A percentile compares a stretch with the other conserved stretches of the same genome.
These are phyloP conservation scores for Rhagophthalmus giganteus DNA, from an alignment of 2,888 invertebrate genomes.

Conservation along the genomic window DNA sequence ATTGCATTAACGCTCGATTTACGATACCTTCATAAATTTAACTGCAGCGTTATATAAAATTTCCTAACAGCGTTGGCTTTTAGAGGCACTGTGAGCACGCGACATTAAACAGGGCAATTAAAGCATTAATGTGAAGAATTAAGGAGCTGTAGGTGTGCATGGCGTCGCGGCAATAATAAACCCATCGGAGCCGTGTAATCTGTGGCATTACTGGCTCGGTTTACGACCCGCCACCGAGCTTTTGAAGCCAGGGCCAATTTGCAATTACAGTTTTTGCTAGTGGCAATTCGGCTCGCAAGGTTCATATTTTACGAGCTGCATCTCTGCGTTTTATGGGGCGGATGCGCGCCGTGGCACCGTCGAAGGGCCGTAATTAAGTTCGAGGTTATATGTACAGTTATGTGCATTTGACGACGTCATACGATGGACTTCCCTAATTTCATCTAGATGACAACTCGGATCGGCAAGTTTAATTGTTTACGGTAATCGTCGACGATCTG, in stretches of 20 bases:
- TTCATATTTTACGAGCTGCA: slow-evolving; percentile 50
- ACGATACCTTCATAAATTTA: slow-evolving; percentile 25
- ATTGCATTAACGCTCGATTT: slow-evolving; percentile 18
- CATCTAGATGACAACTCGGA: too few relatives aligned
- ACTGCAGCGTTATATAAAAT: slow-evolving; percentile 25
- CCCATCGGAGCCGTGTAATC: slow-evolving; percentile 43
- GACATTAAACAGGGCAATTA: slow-evolving; percentile 32
- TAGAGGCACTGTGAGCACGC: slow-evolving; percentile 21
- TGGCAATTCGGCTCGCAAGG: slow-evolving; percentile 42
- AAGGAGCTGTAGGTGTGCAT: slow-evolving; percentile 33
- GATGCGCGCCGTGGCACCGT: slow-evolving; percentile 17
- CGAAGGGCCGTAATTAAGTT: slow-evolving; percentile 43
- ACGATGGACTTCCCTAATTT: too few relatives aligned
- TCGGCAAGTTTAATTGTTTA: too few relatives aligned
- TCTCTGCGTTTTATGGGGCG: slow-evolving; percentile 46
- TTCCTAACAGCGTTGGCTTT: slow-evolving; percentile 17
- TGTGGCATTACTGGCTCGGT: slow-evolving; percentile 42
- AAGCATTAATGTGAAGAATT: slow-evolving; percentile 35
- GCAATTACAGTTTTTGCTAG: slow-evolving; percentile 49
- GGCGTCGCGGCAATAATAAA: slow-evolving; percentile 42
- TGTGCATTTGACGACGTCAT: slow-evolving; percentile 18
- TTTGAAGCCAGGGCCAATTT: slow-evolving; percentile 44
- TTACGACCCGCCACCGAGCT: slow-evolving; percentile 44
- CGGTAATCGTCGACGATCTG: too few relatives aligned
- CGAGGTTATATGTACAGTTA: slow-evolving; percentile 37